phyloP scores from a whole-genome alignment of 2,113 vertebrate species.

The Pangasianodon hypophthalmus region DNA sequence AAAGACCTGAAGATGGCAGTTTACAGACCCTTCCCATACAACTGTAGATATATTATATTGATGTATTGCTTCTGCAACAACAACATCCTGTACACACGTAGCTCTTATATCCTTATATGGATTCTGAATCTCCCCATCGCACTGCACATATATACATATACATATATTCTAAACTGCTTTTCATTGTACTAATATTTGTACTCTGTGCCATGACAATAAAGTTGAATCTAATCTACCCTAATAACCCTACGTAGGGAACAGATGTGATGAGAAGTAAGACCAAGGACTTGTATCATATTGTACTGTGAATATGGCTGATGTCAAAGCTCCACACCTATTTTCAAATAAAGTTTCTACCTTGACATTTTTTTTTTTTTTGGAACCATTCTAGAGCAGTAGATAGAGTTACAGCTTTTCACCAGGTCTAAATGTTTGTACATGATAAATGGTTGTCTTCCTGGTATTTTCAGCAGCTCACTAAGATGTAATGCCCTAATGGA shows the following conservation, averaged over 20 bases:
- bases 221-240: neutral
- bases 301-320: neutral
- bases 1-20: neutral
- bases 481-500: conserved; percentile 24
- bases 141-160: neutral
- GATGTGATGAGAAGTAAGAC: neutral
- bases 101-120: neutral
- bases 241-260: neutral
- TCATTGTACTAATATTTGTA: neutral
- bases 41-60: neutral
- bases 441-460: neutral
- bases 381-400: neutral
- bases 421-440: neutral
- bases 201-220: neutral
- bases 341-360: neutral
- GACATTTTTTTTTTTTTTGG: neutral
- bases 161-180: neutral
- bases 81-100: neutral
- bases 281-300: neutral
- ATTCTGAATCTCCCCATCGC: neutral
- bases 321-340: neutral
- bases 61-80: neutral
- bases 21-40: neutral
- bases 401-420: neutral
- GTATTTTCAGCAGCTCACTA: conserved; percentile 16